Base-by-base conservation (phyloP, 2,113 vertebrate genomes). In the Gila orcuttii region DNA sequence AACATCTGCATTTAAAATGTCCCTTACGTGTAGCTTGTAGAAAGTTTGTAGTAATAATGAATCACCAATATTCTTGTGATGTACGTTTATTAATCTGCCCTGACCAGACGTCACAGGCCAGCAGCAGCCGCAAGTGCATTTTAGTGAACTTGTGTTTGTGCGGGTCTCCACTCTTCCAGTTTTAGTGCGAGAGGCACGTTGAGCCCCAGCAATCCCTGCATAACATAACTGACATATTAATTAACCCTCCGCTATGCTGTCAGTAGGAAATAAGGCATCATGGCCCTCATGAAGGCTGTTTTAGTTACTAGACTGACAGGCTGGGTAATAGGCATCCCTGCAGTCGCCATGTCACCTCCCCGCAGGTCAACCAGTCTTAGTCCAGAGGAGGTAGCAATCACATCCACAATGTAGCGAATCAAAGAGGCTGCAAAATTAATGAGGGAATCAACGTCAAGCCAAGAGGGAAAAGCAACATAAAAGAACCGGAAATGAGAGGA, bases 391-490 rank as follows among this genome's bases (percentile, higher is more conserved):
- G 81, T 86, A 81, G 83, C 85, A 74, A 39, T 86, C 86, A 83
- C 74, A 79, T 79, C 68, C 66, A 83, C 84, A 87, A 78, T 84
- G 95, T 96, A 95, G 95, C 94, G 96, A 97, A 95, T 96, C 96
- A 96, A 96, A 97, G 94, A 95, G 95, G 96, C 95, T 95, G 96
- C 96, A 96, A 96, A 96, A 97, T 96, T 96, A 97, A 97, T 96
- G 96, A 97, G 96, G 95, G 96, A 97, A 96, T 98, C 96, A 96
- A 95, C 95, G 95, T 94, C 82, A 47, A 96, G 93, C 93, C 96
- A 96, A 94, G 94, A 94, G 90, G 96, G 96, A 97, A 86, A 93
- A 89, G 94, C 93, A 93, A 95, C 96, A 96, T 96, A 97, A 96
- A 96, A 96, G 95, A 94, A 93, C 92, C 94, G 95, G 93, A 95